A percentile compares a stretch with the other conserved stretches of the same genome.
phyloP scores from a whole-genome alignment of 2,797 vertebrate species.

The Choloepus didactylus region DNA sequence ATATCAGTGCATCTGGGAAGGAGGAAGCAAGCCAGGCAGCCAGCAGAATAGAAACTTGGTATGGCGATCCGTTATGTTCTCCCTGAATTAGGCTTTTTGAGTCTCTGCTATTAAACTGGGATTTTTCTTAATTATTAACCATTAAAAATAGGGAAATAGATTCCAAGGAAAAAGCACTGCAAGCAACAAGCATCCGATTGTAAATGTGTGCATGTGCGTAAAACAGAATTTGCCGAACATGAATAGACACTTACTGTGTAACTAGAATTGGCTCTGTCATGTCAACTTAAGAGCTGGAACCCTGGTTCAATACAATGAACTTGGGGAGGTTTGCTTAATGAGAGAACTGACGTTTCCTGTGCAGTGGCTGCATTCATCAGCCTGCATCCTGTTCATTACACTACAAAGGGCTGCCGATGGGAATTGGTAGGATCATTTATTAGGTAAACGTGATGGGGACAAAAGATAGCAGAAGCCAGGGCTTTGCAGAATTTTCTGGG shows the following conservation, averaged over 20 bases:
- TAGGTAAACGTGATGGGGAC: constrained; percentile 92
- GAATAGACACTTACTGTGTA: constrained; percentile 97
- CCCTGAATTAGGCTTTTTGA: constrained; percentile 48
- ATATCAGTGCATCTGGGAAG: background rate
- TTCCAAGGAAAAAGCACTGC: constrained; percentile 27
- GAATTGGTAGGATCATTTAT: constrained; percentile 94
- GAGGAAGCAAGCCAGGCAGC: background rate
- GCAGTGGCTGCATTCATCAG: constrained; percentile 96
- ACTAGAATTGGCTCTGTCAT: constrained; percentile 98
- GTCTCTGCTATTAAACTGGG: constrained; percentile 45
- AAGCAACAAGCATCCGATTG: constrained; percentile 61
- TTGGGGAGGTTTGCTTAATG: constrained; percentile 98
- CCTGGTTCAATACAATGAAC: constrained; percentile 96
- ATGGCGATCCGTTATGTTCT: background rate
- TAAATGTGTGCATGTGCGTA: constrained; percentile 72
- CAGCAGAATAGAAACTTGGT: background rate
- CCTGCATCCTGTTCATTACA: constrained; percentile 94
- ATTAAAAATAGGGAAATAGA: constrained; percentile 79
- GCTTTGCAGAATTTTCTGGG: constrained; percentile 65
- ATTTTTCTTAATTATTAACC: constrained; percentile 77
- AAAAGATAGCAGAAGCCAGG: constrained; percentile 88
- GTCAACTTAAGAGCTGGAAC: constrained; percentile 97
- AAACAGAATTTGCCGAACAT: constrained; percentile 90
- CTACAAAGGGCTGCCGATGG: constrained; percentile 95
- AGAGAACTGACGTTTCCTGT: constrained; percentile 97